Percentiles rank a stretch among this genome's conserved stretches.
These are phyloP conservation scores for Spilarctia lutea DNA, from an alignment of 2,888 invertebrate genomes.

Conservation along the genomic window DNA sequence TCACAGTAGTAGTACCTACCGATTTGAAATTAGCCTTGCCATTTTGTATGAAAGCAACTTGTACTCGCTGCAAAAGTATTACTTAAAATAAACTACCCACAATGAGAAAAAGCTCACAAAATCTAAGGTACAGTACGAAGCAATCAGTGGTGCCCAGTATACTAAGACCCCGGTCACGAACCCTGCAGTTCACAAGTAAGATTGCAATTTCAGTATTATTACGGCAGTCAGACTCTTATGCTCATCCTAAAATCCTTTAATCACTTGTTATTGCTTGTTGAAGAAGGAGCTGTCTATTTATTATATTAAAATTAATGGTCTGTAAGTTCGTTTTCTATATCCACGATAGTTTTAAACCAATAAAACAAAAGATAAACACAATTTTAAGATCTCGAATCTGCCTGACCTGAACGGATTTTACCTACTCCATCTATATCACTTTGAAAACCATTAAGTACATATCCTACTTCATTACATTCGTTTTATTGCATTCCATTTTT, in stretches of 20 bases:
- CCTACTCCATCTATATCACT: too few species aligned
- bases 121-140: neutral
- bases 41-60: neutral
- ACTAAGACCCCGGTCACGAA: neutral
- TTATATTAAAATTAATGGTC: too few species aligned
- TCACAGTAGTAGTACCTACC: neutral
- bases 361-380: neutral
- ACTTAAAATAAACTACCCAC: neutral
- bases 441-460: neutral
- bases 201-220: neutral
- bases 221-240: neutral
- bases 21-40: neutral
- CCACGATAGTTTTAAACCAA: neutral
- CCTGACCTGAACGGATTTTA: too few species aligned
- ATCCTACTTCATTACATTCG: neutral
- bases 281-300: neutral
- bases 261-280: neutral
- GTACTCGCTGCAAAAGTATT: neutral
- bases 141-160: constrained; percentile 6
- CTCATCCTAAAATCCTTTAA: constrained; percentile 2
- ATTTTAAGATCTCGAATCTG: too few species aligned
- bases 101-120: neutral
- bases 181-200: neutral
- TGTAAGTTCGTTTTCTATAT: neutral
- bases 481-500: neutral